Base-by-base conservation (phyloP, 2,888 invertebrate species). In the Lypha dubia region DNA sequence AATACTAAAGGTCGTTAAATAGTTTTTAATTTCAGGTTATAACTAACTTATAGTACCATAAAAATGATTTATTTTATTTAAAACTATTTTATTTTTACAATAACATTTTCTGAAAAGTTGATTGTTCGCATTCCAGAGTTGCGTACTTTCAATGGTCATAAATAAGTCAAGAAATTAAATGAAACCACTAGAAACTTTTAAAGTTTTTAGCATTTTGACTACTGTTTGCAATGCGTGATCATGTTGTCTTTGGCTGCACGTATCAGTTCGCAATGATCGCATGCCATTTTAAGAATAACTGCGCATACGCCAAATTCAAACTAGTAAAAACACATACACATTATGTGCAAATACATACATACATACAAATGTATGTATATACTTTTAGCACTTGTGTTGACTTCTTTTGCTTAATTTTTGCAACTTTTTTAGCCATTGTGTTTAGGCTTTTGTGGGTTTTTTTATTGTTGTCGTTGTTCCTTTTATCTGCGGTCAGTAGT, bases 271-370 rank as follows among this genome's bases (percentile, higher is more conserved):
- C n/a, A 63, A 49, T 71, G 83, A 85, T 85, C 85, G 62, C 76
- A 83, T 83, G 63, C 80, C 85, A 80, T 80, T 80, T 63, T 80
- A 70, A 76, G 85, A 85, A 80, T 85, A 85, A 85, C 85, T 85
- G 85, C 83, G 77, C 85, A 88, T 87, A 89, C 88, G 88, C 81
- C 62, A 77, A 73, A 74, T 70, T 63, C 49, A 49, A 77, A 51
- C 11, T 28, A 51, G 70, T 35, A 63, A 17, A n/a, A 62, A 41
- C 73, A 67, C n/a, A 24, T 9, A 51, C 53, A 53, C 32, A 53
- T 28, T 28, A 2, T 28, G 28, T 28, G 5, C 5, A 28, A 4
- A 5, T 28, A 28, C 28, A 4, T 28, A 28, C 5, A 28, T 28
- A 4, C 28, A 4, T 28, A 5, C 28, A 28, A 28, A 28, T 28